A percentile compares a stretch with the other conserved stretches of the same genome.
phyloP scores from a whole-genome alignment of 1,140 invertebrate species.

The Samia ricini region DNA sequence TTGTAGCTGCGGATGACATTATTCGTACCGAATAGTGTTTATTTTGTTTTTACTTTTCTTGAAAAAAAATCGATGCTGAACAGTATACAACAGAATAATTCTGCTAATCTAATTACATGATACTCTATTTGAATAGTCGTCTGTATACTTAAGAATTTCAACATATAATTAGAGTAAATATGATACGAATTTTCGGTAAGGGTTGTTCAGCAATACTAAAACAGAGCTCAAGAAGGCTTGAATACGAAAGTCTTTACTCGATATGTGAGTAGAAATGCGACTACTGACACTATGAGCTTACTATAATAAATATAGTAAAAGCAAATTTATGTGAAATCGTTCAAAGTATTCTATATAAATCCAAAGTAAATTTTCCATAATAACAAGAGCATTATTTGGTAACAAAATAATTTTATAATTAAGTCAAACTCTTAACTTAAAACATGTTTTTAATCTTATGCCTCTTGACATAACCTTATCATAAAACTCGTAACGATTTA shows the following conservation, averaged over 20 bases:
- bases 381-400: not conserved
- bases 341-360: not conserved
- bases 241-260: slow-evolving; percentile 11
- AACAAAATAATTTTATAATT: too few relatives aligned
- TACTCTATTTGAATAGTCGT: too few relatives aligned
- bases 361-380: not conserved
- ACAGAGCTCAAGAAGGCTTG: not conserved
- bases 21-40: too few relatives aligned
- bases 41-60: too few relatives aligned
- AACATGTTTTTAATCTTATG: too few relatives aligned
- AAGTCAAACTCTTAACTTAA: too few relatives aligned
- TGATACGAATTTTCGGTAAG: not conserved
- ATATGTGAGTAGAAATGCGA: not conserved
- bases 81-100: too few relatives aligned
- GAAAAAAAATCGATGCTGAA: too few relatives aligned
- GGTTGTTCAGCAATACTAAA: not conserved
- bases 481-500: too few relatives aligned
- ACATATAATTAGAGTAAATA: not conserved
- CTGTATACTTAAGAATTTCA: not conserved
- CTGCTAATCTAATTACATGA: too few relatives aligned
- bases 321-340: not conserved
- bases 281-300: slow-evolving; percentile 1
- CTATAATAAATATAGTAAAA: not conserved
- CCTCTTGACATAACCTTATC: too few relatives aligned
- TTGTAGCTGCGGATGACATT: too few relatives aligned